Evolutionary conservation across 2,888 invertebrate species (phyloP).

Genomic region (Petrolisthes manimaculis): DNA sequence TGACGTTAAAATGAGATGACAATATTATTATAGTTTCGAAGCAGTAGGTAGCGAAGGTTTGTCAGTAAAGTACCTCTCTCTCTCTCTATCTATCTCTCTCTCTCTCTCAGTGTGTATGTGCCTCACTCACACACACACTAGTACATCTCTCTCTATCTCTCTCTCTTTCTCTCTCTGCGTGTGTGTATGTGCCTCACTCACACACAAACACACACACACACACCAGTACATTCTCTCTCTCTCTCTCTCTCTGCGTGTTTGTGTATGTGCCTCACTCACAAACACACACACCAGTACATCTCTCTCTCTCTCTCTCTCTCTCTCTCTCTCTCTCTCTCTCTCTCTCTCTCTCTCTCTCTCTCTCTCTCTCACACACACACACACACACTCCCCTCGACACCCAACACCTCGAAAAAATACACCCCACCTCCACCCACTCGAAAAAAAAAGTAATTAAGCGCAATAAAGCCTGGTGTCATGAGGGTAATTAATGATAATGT

Average conservation of each 20-base stretch:
- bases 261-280: not conserved
- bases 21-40: too few species aligned
- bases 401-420: conserved; percentile 8
- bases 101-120: not conserved
- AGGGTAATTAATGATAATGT: conserved; percentile 15
- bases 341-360: conserved; percentile 1
- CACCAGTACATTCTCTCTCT: not conserved
- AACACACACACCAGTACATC: not conserved
- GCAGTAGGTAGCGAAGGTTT: too few species aligned
- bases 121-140: too few species aligned
- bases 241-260: not conserved
- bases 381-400: not conserved
- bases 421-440: not conserved
- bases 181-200: too few species aligned
- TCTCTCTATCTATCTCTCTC: not conserved
- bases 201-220: too few species aligned
- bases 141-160: too few species aligned
- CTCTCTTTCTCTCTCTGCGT: too few species aligned
- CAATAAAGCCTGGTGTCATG: conserved; percentile 15
- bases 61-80: not conserved
- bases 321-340: too few species aligned
- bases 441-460: conserved; percentile 15
- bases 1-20: too few species aligned
- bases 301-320: not conserved
- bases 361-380: not conserved